Conservation (phyloP, 2,797 vertebrate species). For the Falco cherrug region DNA sequence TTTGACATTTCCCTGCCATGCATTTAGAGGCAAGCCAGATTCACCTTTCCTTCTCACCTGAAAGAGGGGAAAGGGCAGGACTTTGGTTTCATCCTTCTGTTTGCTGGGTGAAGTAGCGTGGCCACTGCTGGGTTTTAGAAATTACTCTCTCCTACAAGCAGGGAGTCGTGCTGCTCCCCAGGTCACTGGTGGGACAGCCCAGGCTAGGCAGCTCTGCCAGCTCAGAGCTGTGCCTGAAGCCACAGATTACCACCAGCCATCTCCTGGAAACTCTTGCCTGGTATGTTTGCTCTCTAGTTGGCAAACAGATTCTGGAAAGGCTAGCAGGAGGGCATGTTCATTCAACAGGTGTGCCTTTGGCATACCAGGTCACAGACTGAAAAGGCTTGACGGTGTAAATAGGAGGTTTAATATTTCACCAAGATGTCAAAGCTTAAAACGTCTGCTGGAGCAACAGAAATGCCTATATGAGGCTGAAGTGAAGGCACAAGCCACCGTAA, state of each 20-base stretch:
- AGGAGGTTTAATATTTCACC: slow-evolving; percentile 33
- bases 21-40: background rate
- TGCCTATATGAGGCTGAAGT: background rate
- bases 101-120: background rate
- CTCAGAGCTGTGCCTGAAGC: background rate
- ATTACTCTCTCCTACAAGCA: background rate
- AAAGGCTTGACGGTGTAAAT: background rate
- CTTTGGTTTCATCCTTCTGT: background rate
- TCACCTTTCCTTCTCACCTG: background rate
- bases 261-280: background rate
- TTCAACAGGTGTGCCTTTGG: background rate
- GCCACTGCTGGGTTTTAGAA: background rate
- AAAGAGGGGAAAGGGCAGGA: background rate
- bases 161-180: background rate
- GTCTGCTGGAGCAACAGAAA: background rate
- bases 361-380: background rate
- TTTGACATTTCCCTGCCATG: background rate
- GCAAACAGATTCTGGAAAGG: background rate
- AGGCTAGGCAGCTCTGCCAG: background rate
- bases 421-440: slow-evolving; percentile 6
- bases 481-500: background rate
- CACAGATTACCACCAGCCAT: background rate
- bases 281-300: background rate
- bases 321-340: background rate
- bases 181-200: background rate